A percentile compares a stretch with the other conserved stretches of the same genome.
Conservation (phyloP, 2,113 vertebrate genomes). For the Chionomys nivalis region DNA sequence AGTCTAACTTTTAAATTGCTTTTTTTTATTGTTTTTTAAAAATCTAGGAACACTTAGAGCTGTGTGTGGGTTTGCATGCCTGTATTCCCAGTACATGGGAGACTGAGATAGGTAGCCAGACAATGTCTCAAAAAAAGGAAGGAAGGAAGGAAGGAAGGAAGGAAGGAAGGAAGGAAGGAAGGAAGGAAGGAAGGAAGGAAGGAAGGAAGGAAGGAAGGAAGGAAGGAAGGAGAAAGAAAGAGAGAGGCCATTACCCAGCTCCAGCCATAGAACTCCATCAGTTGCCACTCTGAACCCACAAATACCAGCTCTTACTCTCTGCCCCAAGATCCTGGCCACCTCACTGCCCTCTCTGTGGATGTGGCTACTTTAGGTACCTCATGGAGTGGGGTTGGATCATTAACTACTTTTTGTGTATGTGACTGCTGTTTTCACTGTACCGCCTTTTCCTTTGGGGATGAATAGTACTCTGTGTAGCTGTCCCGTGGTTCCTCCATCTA, state of each 20-base stretch:
- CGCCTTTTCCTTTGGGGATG: not conserved
- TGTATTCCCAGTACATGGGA: not conserved
- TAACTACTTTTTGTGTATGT: too few relatives aligned
- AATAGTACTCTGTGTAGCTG: not conserved
- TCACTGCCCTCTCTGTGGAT: not conserved
- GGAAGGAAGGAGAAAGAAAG: too few relatives aligned
- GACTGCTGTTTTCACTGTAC: not conserved
- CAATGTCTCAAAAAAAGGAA: not conserved
- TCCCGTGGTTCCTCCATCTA: too few relatives aligned
- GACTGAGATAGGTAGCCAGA: not conserved
- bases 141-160: too few relatives aligned
- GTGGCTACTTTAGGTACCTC: fast-evolving
- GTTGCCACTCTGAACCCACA: too few relatives aligned
- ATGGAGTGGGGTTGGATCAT: fast-evolving
- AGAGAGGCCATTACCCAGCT: not conserved
- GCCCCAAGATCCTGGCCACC: not conserved
- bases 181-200: not conserved
- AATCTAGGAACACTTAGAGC: not conserved
- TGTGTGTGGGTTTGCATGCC: not conserved
- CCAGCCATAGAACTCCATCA: not conserved
- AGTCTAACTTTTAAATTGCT: not conserved
- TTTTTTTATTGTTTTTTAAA: not conserved
- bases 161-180: too few relatives aligned
- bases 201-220: too few relatives aligned
- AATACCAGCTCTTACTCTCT: fast-evolving